These are phyloP conservation scores for Hyperopisus bebe DNA, from an alignment of 2,113 vertebrate genomes.

Conservation along the genomic window DNA sequence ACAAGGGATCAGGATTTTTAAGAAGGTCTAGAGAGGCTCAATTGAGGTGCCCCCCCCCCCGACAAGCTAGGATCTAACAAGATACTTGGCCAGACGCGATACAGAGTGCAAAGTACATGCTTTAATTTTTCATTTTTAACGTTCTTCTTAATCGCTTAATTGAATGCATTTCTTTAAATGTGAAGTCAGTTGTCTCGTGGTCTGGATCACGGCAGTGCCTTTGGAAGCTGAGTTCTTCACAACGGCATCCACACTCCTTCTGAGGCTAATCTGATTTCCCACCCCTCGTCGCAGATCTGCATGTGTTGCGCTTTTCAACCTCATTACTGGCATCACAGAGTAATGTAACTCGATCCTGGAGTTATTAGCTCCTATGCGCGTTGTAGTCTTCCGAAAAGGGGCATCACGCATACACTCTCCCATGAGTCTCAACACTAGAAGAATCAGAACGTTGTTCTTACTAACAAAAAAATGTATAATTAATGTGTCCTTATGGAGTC, in stretches of 20 bases:
- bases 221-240: slow-evolving; percentile 54
- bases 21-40: neutral
- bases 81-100: neutral
- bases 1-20: neutral
- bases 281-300: slow-evolving; percentile 60
- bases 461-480: neutral
- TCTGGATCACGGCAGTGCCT: slow-evolving; percentile 48
- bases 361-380: slow-evolving; percentile 64
- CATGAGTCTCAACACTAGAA: slow-evolving; percentile 13
- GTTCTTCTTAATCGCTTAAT: slow-evolving; percentile 19
- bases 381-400: slow-evolving; percentile 46
- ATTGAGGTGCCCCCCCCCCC: neutral
- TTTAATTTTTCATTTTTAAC: slow-evolving; percentile 30
- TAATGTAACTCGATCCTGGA: slow-evolving; percentile 67
- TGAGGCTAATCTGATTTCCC: slow-evolving; percentile 65
- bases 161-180: slow-evolving; percentile 45
- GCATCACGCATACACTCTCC: slow-evolving; percentile 28
- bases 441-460: neutral
- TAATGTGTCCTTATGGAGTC: neutral
- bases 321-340: slow-evolving; percentile 69
- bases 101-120: slow-evolving; percentile 6
- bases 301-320: slow-evolving; percentile 72
- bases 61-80: neutral
- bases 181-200: slow-evolving; percentile 59
- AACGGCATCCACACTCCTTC: slow-evolving; percentile 55